Base-by-base conservation (phyloP, 2,113 vertebrate species). In the Fulmarus glacialis region DNA sequence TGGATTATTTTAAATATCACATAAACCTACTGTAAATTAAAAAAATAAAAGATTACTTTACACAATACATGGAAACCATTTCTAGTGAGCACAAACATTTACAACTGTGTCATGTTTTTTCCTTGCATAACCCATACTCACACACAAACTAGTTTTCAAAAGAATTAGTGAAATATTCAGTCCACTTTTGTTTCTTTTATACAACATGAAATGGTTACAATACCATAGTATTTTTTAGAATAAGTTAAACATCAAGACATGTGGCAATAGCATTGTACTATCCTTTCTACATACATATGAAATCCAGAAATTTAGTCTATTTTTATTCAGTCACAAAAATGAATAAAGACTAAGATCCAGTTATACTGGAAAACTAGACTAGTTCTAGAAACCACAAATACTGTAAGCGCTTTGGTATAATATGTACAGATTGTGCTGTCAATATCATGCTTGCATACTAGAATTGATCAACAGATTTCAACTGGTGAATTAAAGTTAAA, bases 161-260 rank as follows among this genome's bases (percentile, higher is more conserved):
- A 97, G 86, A 93, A 97, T 80, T 53, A 59, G 90, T 96, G 94
- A 97, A 96, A 97, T 97, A 97, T 58, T 92, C 85, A 96, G 96
- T 95, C 91, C 74, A 74, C 90, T 70, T 84, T 68, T 71, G 90
- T 63, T 84, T 95, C 74, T 83, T 96, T 94, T 97, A 92, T 95
- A 93, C 89, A 96, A 90, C 12, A 95, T 94, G 91, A 96, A 97
- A 95, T 68, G 87, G 94, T 78, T 95, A 87, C 82, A 92, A 94
- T 95, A 94, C 32, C 86, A 81, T 88, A 89, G 89, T 53, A 89
- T 83, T 96, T 83, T 97, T 97, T 73, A 96, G 96, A 98, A 98
- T 98, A 98, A 99, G 98, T 99, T 98, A 98, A 98, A 98, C 95
- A 97, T 95, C 94, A 97, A 97, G 94, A 98, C 89, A 95, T 86